Evolutionary conservation across 1,140 invertebrate genomes (phyloP).

Genomic region (Whitmania pigra): DNA sequence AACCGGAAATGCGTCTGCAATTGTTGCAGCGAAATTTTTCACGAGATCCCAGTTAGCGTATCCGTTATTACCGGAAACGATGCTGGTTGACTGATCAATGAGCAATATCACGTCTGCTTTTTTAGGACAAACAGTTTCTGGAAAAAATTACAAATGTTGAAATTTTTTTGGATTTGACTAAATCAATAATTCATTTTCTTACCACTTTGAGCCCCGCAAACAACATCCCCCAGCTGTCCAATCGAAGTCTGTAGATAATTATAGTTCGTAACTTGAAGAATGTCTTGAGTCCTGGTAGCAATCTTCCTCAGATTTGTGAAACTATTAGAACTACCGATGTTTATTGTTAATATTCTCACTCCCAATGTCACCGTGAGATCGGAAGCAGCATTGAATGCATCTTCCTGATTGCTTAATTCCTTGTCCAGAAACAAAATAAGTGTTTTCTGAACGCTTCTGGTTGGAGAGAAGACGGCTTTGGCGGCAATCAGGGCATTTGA

Average conservation of each 20-base stretch:
- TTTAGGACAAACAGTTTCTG: slow-evolving; percentile 3
- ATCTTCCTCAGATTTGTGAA: no score
- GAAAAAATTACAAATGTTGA: not conserved
- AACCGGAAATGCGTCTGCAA: slow-evolving; percentile 10
- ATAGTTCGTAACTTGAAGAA: not conserved
- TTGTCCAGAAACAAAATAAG: no score
- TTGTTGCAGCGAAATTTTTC: not conserved
- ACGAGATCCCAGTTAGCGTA: slow-evolving; percentile 10
- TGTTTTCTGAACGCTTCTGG: no score
- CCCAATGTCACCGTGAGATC: no score
- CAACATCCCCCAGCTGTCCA: not conserved
- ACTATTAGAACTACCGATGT: no score
- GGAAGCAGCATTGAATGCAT: no score
- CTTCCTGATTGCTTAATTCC: no score
- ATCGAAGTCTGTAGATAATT: not conserved
- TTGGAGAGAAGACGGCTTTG: no score
- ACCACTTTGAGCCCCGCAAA: slow-evolving; percentile 8
- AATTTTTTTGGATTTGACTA: no score
- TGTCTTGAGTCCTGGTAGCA: not conserved
- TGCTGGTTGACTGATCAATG: slow-evolving; percentile 15
- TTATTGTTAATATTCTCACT: no score
- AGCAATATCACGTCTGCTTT: slow-evolving; percentile 8
- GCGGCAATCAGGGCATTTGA: no score
- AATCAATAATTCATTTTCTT: not conserved
- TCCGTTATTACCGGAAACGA: slow-evolving; percentile 1